phyloP scores from a whole-genome alignment of 1,140 invertebrate genomes.

The Cherax quadricarinatus region DNA sequence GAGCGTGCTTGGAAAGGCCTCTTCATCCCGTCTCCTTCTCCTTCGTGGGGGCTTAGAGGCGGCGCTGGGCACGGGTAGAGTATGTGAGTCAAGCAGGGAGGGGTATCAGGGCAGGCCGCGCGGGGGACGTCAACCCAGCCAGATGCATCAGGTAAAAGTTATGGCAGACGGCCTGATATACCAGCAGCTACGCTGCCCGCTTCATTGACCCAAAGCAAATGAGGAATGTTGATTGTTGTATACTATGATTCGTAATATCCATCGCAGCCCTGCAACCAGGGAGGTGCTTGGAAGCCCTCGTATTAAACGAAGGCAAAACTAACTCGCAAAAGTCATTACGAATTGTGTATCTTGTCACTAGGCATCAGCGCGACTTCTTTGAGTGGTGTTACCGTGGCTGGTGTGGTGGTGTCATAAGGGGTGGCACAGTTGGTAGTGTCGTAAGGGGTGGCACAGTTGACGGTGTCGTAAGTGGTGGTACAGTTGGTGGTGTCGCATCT shows the following conservation, averaged over 20 bases:
- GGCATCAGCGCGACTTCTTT: too few relatives aligned
- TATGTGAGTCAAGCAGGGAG: neutral
- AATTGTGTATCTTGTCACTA: neutral
- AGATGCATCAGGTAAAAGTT: slow-evolving; percentile 33
- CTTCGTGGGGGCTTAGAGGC: neutral
- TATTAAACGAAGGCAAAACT: neutral
- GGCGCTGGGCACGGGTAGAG: neutral
- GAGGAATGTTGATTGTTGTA: neutral
- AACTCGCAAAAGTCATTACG: neutral
- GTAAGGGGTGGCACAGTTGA: too few relatives aligned
- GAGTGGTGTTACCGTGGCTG: too few relatives aligned
- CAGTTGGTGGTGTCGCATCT: too few relatives aligned
- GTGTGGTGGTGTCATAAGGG: too few relatives aligned
- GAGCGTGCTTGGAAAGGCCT: neutral
- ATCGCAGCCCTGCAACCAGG: neutral
- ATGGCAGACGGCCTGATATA: neutral
- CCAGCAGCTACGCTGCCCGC: neutral
- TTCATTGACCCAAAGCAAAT: neutral
- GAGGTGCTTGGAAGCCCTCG: neutral
- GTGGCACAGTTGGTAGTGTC: too few relatives aligned
- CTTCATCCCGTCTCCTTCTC: neutral
- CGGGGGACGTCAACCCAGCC: neutral
- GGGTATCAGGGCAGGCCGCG: neutral
- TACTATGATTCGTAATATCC: neutral
- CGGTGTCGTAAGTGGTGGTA: too few relatives aligned